These are phyloP conservation scores for Altica lythri DNA, from an alignment of 2,888 invertebrate genomes.

Conservation along the genomic window DNA sequence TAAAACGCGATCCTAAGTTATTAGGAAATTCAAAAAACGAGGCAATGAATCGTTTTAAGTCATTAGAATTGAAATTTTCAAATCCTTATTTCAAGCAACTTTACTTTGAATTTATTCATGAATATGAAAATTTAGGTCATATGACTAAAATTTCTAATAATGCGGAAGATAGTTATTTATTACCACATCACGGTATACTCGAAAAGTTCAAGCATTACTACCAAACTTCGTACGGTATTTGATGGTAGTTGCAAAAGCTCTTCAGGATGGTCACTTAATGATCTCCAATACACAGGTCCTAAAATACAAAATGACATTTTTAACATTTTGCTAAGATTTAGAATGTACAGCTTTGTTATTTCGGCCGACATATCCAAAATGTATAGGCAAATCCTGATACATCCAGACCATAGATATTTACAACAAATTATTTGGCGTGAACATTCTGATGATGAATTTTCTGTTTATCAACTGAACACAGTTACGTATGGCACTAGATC, in stretches of 20 bases:
- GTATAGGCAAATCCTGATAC: slow-evolving; percentile 15
- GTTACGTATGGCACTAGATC: slow-evolving; percentile 20
- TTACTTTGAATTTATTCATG: no score
- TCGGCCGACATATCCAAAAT: slow-evolving; percentile 18
- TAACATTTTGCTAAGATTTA: slow-evolving; percentile 7
- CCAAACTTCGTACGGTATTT: slow-evolving; percentile 7
- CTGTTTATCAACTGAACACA: slow-evolving; percentile 15
- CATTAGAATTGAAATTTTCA: slow-evolving; percentile 18
- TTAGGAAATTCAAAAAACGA: slow-evolving; percentile 18
- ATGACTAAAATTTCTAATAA: slow-evolving; percentile 22
- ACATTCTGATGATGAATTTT: slow-evolving; percentile 5
- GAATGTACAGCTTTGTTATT: slow-evolving; percentile 15
- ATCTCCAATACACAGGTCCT: slow-evolving; percentile 6
- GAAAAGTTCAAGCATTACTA: slow-evolving; percentile 5
- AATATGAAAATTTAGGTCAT: no score
- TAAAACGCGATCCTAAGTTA: slow-evolving; percentile 14
- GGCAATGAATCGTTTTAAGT: slow-evolving; percentile 12
- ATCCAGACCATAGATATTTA: slow-evolving; percentile 8
- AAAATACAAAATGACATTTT: slow-evolving; percentile 16
- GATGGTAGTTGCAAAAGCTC: slow-evolving; percentile 7
- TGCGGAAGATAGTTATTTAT: no score
- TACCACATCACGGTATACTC: slow-evolving; percentile 7
- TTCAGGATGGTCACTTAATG: slow-evolving; percentile 7
- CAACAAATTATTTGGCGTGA: slow-evolving; percentile 18
- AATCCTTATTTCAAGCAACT: no score